Base-by-base conservation (phyloP, 2,888 invertebrate species). In the Eugnorisma glareosa region DNA sequence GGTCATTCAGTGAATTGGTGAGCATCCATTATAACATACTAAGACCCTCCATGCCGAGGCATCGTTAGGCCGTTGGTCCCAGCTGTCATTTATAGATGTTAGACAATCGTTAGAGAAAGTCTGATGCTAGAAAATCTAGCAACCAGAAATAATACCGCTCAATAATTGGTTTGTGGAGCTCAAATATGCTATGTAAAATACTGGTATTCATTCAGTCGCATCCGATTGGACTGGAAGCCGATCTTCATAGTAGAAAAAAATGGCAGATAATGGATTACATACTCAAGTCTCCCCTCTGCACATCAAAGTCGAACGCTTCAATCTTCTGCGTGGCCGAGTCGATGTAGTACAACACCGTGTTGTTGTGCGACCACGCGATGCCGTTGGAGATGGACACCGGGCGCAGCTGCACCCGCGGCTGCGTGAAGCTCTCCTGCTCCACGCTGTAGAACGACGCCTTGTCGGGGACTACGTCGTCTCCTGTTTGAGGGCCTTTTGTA, bases 371-470 rank as follows among this genome's bases (percentile, higher is more conserved):
- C 98, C 98, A 98, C 8, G 97, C 97, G 54, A 98, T 90, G 0
- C 98, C 98, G 90, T 98, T 98, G 63, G 98, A 98, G 70, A 98
- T 97, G 45, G 97, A 96, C 8, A 98, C 97, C 0, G 96, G 95
- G 1, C 93, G 92, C 51, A 95, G 48, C 1, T 93, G 92, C 0
- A 92, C 86, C 18, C 87, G 91, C 1, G 93, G 94, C 4, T 79
- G 31, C 0, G 79, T 79, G 85, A 93, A 87, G 68, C 89, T 69
- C 88, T 95, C 82, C 59, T 93, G 93, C 2, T 93, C 91, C 11
- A 98, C 89, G 78, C 95, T 95, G 93, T 97, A 98, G 40, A 98
- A 92, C 0, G 97, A 90, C 0, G 97, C 98, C 84, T 96, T 93
- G 84, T 97, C 95, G 0, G 97, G 94, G 6, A 91, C 88, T 5